Conservation (phyloP, 2,888 invertebrate species). For the Ypsolopha scabrella region DNA sequence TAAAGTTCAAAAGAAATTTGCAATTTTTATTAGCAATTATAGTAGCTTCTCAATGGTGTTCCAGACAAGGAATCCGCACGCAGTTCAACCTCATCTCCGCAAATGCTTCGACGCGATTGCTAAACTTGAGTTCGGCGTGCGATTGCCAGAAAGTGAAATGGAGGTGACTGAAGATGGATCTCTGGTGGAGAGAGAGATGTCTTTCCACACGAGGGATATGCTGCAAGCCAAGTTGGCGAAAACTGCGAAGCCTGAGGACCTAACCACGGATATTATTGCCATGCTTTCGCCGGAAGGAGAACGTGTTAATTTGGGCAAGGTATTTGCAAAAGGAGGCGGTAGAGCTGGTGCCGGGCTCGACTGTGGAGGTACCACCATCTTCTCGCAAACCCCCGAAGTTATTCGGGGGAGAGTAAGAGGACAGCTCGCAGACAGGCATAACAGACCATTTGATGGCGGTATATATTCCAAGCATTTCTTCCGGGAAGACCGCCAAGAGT, state of each 20-base stretch:
- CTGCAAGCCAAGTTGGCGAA: constrained; percentile 51
- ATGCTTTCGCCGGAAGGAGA: constrained; percentile 94
- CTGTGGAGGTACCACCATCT: neutral
- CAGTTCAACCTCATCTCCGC: constrained; percentile 89
- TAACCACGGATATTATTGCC: constrained; percentile 87
- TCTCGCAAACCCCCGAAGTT: neutral
- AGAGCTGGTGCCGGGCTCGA: neutral
- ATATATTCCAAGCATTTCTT: too few species aligned
- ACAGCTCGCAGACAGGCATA: too few species aligned
- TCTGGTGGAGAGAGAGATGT: constrained; percentile 55
- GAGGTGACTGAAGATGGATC: constrained; percentile 64
- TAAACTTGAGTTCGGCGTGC: constrained; percentile 80
- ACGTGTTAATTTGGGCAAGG: constrained; percentile 80
- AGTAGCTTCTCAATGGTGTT: neutral
- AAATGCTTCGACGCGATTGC: constrained; percentile 91
- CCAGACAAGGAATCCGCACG: constrained; percentile 86
- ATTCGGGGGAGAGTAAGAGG: too few species aligned
- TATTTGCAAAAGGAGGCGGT: constrained; percentile 18
- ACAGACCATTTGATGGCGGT: too few species aligned
- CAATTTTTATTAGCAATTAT: too few species aligned
- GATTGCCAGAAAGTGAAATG: constrained; percentile 59
- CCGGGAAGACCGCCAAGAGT: too few species aligned
- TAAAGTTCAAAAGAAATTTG: too few species aligned
- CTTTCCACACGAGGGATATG: constrained; percentile 45
- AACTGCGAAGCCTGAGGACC: constrained; percentile 48